phyloP scores from a whole-genome alignment of 1,140 invertebrate genomes.

The Platyscapa corneri region DNA sequence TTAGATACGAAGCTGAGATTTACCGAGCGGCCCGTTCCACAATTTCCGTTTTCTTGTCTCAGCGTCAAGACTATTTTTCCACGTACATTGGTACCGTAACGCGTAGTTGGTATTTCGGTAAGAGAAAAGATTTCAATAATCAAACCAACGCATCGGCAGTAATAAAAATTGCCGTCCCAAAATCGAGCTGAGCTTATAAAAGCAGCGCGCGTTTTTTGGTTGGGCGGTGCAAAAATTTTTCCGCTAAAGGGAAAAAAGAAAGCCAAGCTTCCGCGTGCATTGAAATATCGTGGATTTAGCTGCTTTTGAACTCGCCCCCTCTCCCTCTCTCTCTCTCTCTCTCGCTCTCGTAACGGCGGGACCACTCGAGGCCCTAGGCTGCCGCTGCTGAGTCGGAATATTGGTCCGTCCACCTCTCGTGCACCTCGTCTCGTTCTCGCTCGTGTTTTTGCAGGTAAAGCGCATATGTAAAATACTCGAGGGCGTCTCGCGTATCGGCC shows the following conservation, averaged over 20 bases:
- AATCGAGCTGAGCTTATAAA: no score
- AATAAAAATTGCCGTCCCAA: no score
- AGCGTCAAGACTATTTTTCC: no score
- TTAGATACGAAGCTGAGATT: no score
- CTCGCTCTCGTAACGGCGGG: constrained; percentile 55
- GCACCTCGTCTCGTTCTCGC: neutral
- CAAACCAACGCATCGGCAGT: no score
- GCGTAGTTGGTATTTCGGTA: no score
- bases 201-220: no score
- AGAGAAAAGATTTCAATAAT: no score
- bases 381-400: constrained; percentile 41
- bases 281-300: constrained; percentile 65
- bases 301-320: constrained; percentile 55
- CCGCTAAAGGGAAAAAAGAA: constrained; percentile 47
- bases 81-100: no score
- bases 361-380: constrained; percentile 51
- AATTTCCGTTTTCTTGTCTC: no score
- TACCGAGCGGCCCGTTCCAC: no score
- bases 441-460: constrained; percentile 11
- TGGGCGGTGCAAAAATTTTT: neutral
- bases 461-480: constrained; percentile 41
- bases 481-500: neutral
- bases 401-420: constrained; percentile 24
- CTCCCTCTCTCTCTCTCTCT: constrained; percentile 50
- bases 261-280: constrained; percentile 54